phyloP scores from a whole-genome alignment of 2,797 vertebrate genomes.

The Thaleichthys pacificus region DNA sequence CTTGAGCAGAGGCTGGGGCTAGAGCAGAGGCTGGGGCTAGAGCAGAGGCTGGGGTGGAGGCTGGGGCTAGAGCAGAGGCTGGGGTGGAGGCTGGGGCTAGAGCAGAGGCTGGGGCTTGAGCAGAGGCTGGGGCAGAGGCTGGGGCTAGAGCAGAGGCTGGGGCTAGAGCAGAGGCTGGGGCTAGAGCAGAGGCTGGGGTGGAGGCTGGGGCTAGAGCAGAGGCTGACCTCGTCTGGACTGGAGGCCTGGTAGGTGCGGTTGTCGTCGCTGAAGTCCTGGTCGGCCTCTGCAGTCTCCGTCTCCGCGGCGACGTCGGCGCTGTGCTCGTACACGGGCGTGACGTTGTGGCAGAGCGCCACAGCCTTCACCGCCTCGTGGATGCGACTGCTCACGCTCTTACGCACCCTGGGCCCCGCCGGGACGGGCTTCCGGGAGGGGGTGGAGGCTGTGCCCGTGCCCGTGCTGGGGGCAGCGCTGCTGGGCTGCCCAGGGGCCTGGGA shows the following conservation, averaged over 20 bases:
- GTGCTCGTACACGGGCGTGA: conserved; percentile 92
- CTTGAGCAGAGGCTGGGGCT: too few species aligned
- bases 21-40: too few species aligned
- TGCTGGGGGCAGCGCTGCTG: background rate
- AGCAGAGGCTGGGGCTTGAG: too few species aligned
- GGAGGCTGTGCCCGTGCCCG: conserved; percentile 52
- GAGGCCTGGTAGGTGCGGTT: conserved; percentile 96
- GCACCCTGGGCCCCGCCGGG: conserved; percentile 82
- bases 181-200: too few species aligned
- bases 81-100: too few species aligned
- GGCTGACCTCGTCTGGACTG: conserved; percentile 93
- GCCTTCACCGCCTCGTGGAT: conserved; percentile 95
- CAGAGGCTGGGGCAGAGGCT: too few species aligned
- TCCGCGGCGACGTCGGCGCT: conserved; percentile 70
- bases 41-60: too few species aligned
- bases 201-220: too few species aligned
- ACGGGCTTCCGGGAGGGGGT: conserved; percentile 77
- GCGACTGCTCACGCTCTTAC: conserved; percentile 90
- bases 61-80: too few species aligned
- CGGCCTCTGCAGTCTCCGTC: conserved; percentile 86
- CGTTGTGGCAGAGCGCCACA: conserved; percentile 94
- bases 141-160: too few species aligned
- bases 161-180: too few species aligned
- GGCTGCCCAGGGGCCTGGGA: conserved; percentile 35
- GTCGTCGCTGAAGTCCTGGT: conserved; percentile 93